Conservation (phyloP, 1,140 invertebrate species). For the Megalopta genalis region DNA sequence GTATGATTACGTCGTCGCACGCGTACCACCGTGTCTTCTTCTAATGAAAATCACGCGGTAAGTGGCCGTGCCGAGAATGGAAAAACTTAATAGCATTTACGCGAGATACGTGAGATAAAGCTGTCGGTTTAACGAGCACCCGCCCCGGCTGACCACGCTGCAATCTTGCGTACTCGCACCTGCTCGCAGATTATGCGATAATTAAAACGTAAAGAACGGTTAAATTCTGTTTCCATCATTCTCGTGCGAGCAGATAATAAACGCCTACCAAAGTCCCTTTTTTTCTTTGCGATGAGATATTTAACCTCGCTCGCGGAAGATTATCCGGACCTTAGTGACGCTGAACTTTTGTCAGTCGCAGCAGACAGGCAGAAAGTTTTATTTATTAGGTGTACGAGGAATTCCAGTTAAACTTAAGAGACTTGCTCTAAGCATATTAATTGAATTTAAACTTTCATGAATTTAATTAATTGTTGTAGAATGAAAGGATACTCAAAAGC, state of each 20-base stretch:
- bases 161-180: background rate
- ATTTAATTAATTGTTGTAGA: no score
- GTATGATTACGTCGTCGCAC: constrained; percentile 31
- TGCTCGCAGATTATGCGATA: constrained; percentile 35
- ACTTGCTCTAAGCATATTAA: no score
- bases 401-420: no score
- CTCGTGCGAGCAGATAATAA: background rate
- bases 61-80: background rate
- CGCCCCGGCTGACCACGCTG: no score
- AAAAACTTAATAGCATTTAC: constrained; percentile 35
- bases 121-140: constrained; percentile 26
- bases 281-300: background rate
- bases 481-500: no score
- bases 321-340: background rate
- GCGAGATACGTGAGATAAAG: constrained; percentile 20
- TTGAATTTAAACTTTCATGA: no score
- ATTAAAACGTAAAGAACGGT: constrained; percentile 34
- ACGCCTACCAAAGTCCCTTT: no score
- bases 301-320: background rate
- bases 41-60: background rate
- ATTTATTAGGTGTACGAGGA: no score
- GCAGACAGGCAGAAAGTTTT: no score
- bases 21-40: constrained; percentile 6
- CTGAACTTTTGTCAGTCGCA: background rate
- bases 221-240: constrained; percentile 15